phyloP scores from a whole-genome alignment of 2,888 invertebrate species.

The Mantis religiosa region DNA sequence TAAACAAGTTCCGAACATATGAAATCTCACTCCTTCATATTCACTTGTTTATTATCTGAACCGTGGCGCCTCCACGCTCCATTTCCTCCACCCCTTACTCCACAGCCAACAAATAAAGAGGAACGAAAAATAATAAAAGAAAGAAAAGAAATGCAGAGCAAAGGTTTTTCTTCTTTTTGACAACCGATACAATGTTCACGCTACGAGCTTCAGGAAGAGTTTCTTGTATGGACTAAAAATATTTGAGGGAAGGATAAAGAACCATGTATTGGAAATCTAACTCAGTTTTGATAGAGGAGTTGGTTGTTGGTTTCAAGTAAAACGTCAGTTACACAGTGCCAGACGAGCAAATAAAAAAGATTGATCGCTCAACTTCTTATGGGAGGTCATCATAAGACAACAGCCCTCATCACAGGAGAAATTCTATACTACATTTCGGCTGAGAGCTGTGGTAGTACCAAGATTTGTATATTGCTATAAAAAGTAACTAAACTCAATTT shows the following conservation, averaged over 20 bases:
- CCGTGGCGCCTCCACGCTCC: background rate
- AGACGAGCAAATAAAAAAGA: background rate
- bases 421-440: no score
- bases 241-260: background rate
- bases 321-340: background rate
- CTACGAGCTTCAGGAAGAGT: background rate
- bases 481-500: no score
- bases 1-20: background rate
- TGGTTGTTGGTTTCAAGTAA: background rate
- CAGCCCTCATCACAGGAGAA: background rate
- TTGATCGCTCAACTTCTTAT: background rate
- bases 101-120: background rate
- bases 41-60: background rate
- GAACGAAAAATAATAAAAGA: background rate
- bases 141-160: background rate
- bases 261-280: background rate
- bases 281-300: background rate
- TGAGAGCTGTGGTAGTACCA: no score
- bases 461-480: no score
- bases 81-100: background rate
- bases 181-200: background rate
- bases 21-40: background rate
- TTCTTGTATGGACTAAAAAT: background rate
- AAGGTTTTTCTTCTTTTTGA: background rate
- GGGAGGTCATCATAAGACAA: background rate